A percentile compares a stretch with the other conserved stretches of the same genome.
These are phyloP conservation scores for Amiota communis DNA, from an alignment of 2,888 invertebrate genomes.

Conservation along the genomic window DNA sequence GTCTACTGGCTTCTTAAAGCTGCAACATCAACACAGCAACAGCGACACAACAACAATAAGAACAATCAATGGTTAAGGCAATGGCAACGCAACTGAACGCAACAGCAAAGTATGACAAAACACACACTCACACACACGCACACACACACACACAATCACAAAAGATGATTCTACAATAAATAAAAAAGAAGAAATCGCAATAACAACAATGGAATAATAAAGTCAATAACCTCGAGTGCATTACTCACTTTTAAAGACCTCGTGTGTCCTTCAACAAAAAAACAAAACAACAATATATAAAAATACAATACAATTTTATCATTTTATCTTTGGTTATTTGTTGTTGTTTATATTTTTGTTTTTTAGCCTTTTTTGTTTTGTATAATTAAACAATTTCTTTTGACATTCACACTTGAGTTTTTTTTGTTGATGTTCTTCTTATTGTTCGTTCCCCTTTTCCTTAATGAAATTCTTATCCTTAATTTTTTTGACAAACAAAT, in stretches of 20 bases:
- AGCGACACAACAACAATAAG: conserved; percentile 38
- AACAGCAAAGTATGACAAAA: not conserved
- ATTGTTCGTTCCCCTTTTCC: conserved; percentile 8
- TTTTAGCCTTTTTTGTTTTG: conserved; percentile 54
- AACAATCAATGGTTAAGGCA: conserved; percentile 33
- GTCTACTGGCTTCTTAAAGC: no score
- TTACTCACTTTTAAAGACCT: conserved; percentile 71
- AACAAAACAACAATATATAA: conserved; percentile 1
- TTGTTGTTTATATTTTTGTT: conserved; percentile 52
- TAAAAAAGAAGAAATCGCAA: conserved; percentile 21
- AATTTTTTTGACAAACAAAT: no score
- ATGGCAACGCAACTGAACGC: conserved; percentile 20
- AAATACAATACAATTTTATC: not conserved
- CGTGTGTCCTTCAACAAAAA: conserved; percentile 71
- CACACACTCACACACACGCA: no score
- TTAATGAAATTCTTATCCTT: conserved; percentile 44
- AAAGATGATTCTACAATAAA: conserved; percentile 33
- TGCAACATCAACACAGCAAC: conserved; percentile 9
- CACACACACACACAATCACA: no score
- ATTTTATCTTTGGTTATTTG: conserved; percentile 39
- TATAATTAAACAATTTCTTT: conserved; percentile 62
- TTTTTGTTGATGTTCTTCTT: conserved; percentile 9
- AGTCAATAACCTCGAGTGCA: conserved; percentile 70
- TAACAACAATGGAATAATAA: conserved; percentile 34
- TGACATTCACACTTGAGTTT: conserved; percentile 22